phyloP scores from a whole-genome alignment of 2,113 vertebrate species.

The Gavia stellata region DNA sequence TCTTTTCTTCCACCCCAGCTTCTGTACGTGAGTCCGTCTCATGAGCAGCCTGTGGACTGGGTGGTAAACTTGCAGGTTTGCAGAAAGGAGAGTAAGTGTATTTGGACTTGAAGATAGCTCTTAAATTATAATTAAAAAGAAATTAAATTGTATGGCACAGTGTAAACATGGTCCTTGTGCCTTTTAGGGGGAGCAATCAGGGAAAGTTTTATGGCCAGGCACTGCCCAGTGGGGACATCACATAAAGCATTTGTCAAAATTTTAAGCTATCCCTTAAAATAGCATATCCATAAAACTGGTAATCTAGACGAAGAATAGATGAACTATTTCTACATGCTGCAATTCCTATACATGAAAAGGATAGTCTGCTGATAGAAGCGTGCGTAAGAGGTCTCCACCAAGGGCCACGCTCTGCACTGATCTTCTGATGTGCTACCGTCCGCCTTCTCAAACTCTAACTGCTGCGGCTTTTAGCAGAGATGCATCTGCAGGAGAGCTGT shows the following conservation, averaged over 20 bases:
- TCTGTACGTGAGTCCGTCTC: neutral
- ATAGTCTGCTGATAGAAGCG: neutral
- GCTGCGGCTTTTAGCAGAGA: neutral
- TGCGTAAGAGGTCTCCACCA: neutral
- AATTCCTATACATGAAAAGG: neutral
- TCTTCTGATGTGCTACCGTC: neutral
- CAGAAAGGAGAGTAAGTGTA: neutral
- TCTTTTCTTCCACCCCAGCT: neutral
- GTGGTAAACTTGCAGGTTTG: neutral
- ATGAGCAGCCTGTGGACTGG: neutral
- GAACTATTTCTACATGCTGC: neutral
- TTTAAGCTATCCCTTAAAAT: neutral
- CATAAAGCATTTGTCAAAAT: neutral
- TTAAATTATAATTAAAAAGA: neutral
- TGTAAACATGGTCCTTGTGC: neutral
- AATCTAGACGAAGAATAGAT: fast-evolving
- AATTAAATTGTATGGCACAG: neutral
- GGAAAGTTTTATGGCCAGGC: neutral
- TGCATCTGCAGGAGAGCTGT: neutral
- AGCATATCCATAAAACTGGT: fast-evolving
- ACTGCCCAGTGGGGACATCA: neutral
- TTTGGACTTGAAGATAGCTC: neutral
- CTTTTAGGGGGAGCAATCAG: neutral
- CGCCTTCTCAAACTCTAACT: neutral
- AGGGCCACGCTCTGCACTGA: neutral